A percentile compares a stretch with the other conserved stretches of the same genome.
Conservation (phyloP, 2,113 vertebrate genomes). For the Rhinoderma darwinii region DNA sequence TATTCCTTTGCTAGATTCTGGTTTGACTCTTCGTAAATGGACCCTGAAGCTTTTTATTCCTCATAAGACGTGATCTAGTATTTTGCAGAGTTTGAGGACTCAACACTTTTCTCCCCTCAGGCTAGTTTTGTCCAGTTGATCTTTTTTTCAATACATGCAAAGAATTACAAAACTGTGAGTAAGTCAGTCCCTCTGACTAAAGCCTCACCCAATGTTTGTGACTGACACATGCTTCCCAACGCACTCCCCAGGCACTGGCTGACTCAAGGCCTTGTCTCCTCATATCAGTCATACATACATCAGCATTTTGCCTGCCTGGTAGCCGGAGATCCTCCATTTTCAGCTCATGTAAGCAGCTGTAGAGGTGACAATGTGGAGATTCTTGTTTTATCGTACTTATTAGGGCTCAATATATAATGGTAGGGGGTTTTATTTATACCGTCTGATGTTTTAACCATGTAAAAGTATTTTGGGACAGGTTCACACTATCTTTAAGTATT, state of each 20-base stretch:
- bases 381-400: neutral
- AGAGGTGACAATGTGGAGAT: neutral
- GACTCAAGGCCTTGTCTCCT: conserved; percentile 55
- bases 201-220: conserved; percentile 27
- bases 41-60: neutral
- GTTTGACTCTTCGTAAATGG: neutral
- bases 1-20: neutral
- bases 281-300: conserved; percentile 43
- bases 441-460: neutral
- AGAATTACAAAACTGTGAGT: conserved; percentile 43
- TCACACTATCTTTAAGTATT: neutral
- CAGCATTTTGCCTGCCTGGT: neutral
- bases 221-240: conserved; percentile 26
- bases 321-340: conserved; percentile 12
- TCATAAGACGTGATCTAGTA: neutral
- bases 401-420: neutral
- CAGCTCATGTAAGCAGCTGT: conserved; percentile 2
- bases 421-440: neutral
- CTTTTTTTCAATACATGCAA: neutral
- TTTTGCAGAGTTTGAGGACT: neutral
- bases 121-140: neutral
- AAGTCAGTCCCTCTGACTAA: conserved; percentile 3
- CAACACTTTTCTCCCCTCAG: neutral
- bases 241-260: conserved; percentile 50
- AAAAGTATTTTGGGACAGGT: neutral